A percentile compares a stretch with the other conserved stretches of the same genome.
Conservation (phyloP, 2,888 invertebrate species). For the Tiphia femorata region DNA sequence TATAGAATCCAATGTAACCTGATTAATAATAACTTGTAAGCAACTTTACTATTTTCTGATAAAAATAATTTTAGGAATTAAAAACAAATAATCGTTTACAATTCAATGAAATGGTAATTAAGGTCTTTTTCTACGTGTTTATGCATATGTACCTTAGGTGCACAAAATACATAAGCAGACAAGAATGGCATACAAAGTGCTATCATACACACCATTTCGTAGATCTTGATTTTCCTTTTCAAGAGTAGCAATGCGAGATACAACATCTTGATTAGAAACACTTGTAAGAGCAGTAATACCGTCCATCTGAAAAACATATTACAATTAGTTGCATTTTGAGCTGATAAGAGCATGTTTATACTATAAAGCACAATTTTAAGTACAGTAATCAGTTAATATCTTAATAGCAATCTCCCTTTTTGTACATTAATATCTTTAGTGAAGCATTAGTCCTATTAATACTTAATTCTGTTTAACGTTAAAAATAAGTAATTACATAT, state of each 20-base stretch:
- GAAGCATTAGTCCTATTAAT: no score
- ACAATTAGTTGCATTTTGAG: no score
- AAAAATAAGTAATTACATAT: background rate
- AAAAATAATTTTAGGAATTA: no score
- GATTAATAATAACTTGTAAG: background rate
- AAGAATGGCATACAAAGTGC: no score
- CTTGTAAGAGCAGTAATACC: slow-evolving; percentile 74
- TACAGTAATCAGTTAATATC: no score
- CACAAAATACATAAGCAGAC: no score
- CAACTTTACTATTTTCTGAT: background rate
- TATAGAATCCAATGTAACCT: background rate
- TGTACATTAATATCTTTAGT: no score
- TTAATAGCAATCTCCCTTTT: no score
- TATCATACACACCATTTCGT: slow-evolving; percentile 58
- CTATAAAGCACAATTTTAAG: background rate
- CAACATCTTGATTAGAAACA: slow-evolving; percentile 72
- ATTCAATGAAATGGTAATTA: no score
- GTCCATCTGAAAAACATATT: slow-evolving; percentile 74
- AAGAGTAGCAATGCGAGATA: slow-evolving; percentile 71
- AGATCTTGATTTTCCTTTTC: slow-evolving; percentile 75
- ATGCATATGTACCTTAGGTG: no score
- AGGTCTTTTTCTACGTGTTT: no score
- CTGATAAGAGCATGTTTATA: background rate
- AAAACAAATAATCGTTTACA: no score
- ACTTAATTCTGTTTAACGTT: background rate